Conservation (phyloP, 2,797 vertebrate species). For the Oreochromis mossambicus region DNA sequence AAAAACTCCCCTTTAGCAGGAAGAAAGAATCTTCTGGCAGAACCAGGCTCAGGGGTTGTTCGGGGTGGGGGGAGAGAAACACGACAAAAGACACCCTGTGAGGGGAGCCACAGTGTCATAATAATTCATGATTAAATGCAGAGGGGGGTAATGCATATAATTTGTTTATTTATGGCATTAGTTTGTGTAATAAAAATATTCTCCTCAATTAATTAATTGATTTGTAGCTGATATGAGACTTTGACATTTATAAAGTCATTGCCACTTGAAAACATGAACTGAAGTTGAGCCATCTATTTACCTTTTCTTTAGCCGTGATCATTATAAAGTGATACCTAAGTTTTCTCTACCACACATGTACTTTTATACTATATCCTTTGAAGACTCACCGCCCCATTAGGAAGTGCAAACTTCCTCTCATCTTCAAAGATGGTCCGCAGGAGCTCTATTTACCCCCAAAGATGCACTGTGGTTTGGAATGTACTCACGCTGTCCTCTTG, state of each 20-base stretch:
- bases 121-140: background rate
- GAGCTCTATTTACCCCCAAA: background rate
- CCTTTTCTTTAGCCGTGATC: background rate
- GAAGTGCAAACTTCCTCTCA: background rate
- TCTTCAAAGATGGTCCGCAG: conserved; percentile 23
- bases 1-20: background rate
- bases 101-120: background rate
- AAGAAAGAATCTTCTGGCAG: background rate
- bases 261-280: background rate
- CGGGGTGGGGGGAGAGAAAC: background rate
- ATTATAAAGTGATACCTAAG: background rate
- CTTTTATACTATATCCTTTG: background rate
- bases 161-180: background rate
- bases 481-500: background rate
- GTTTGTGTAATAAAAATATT: background rate
- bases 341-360: background rate
- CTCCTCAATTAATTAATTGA: background rate
- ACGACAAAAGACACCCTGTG: background rate
- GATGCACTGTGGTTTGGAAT: background rate
- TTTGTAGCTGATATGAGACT: background rate
- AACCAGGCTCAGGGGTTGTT: background rate
- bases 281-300: background rate
- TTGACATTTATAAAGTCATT: background rate
- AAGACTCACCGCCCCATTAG: background rate
- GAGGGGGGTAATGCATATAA: background rate